Percentiles rank a stretch among this genome's conserved stretches.
phyloP scores from a whole-genome alignment of 2,113 vertebrate species.

The Salvator merianae region DNA sequence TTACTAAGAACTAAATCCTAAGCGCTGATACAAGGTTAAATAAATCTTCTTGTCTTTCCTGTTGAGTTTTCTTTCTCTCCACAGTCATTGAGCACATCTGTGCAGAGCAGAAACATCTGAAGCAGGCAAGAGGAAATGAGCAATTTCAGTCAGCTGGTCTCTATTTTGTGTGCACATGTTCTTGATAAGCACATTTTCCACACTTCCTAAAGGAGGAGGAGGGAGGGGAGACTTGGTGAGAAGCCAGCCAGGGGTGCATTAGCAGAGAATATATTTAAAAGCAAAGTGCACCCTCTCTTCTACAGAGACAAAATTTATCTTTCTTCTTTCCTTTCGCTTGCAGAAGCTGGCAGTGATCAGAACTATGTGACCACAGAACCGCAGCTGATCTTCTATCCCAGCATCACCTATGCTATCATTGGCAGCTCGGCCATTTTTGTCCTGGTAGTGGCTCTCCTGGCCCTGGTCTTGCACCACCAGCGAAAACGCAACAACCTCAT shows the following conservation, averaged over 20 bases:
- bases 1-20: background rate
- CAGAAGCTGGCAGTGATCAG: conserved; percentile 87
- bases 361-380: conserved; percentile 92
- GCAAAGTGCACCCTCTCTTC: background rate
- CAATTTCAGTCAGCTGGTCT: background rate
- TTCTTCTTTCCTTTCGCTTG: conserved; percentile 27
- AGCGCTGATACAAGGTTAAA: background rate
- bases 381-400: conserved; percentile 92
- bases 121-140: rapidly evolving
- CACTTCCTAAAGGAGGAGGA: conserved; percentile 3
- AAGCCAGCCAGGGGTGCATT: background rate
- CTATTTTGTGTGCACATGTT: background rate
- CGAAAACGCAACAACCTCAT: conserved; percentile 92
- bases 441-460: conserved; percentile 91
- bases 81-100: background rate
- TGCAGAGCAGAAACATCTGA: background rate
- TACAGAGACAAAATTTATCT: background rate
- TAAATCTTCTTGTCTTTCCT: conserved; percentile 4
- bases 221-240: background rate
- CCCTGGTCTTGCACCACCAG: conserved; percentile 93
- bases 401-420: conserved; percentile 94
- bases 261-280: background rate
- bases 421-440: conserved; percentile 95
- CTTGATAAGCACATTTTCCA: conserved; percentile 36
- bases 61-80: background rate